Conservation (phyloP, 2,797 vertebrate genomes). For the Neomorphus geoffroyi region DNA sequence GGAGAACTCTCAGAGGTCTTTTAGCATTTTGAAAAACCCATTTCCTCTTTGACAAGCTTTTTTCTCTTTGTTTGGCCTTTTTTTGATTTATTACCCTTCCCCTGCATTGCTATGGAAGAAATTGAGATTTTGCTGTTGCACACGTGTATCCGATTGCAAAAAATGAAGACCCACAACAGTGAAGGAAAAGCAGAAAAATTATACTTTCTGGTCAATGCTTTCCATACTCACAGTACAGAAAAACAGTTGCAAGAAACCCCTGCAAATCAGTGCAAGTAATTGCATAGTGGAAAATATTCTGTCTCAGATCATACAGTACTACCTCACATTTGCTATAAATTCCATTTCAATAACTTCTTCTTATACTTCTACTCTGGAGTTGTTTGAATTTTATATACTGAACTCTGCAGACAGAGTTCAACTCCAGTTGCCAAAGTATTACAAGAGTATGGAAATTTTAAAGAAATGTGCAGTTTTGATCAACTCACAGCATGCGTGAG, state of each 20-base stretch:
- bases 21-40: neutral
- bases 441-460: neutral
- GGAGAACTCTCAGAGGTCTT: neutral
- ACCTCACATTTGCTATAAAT: neutral
- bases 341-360: neutral
- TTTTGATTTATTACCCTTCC: neutral
- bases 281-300: neutral
- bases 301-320: neutral
- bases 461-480: neutral
- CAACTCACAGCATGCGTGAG: neutral
- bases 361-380: neutral
- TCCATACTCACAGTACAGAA: neutral
- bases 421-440: neutral
- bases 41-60: neutral
- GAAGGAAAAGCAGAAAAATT: neutral
- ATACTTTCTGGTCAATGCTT: neutral
- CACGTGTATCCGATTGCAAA: neutral
- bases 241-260: neutral
- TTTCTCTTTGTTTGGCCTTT: neutral
- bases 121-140: neutral
- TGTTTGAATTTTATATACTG: neutral
- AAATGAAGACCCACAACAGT: neutral
- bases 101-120: neutral
- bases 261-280: neutral
- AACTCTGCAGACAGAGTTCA: neutral